These are phyloP conservation scores for Venustaconcha ellipsiformis DNA, from an alignment of 1,140 invertebrate genomes.

Conservation along the genomic window DNA sequence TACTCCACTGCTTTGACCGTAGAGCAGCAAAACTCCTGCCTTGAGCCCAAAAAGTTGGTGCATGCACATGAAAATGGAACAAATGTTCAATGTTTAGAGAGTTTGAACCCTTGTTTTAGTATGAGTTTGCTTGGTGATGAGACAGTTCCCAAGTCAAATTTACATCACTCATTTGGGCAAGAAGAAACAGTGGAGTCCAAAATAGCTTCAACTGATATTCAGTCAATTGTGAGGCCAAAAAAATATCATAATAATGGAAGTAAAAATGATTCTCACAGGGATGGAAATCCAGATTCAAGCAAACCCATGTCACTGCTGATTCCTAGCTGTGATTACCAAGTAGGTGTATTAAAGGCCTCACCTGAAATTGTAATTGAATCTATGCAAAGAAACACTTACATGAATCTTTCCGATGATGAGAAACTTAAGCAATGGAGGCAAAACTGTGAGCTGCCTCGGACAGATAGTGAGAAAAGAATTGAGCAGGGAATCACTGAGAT, in stretches of 20 bases:
- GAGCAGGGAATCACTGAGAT: conserved; percentile 15
- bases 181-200: conserved; percentile 39
- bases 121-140: conserved; percentile 36
- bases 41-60: no score
- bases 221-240: conserved; percentile 47
- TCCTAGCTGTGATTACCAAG: no score
- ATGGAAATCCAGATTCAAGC: conserved; percentile 6
- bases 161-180: conserved; percentile 13
- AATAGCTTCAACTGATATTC: conserved; percentile 47
- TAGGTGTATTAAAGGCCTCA: conserved; percentile 12
- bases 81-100: conserved; percentile 45
- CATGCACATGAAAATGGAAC: conserved; percentile 26
- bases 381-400: conserved; percentile 36
- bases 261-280: conserved; percentile 1
- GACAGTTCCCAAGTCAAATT: conserved; percentile 14
- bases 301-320: neutral
- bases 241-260: conserved; percentile 17
- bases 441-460: conserved; percentile 28
- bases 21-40: no score
- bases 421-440: conserved; percentile 24
- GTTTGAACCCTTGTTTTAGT: conserved; percentile 49
- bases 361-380: conserved; percentile 38
- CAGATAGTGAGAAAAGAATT: conserved; percentile 37
- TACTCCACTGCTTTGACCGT: conserved; percentile 11
- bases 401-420: conserved; percentile 36